Percentiles rank a stretch among this genome's conserved stretches.
phyloP scores from a whole-genome alignment of 2,797 vertebrate species.

The Brachyrhaphis roseni region DNA sequence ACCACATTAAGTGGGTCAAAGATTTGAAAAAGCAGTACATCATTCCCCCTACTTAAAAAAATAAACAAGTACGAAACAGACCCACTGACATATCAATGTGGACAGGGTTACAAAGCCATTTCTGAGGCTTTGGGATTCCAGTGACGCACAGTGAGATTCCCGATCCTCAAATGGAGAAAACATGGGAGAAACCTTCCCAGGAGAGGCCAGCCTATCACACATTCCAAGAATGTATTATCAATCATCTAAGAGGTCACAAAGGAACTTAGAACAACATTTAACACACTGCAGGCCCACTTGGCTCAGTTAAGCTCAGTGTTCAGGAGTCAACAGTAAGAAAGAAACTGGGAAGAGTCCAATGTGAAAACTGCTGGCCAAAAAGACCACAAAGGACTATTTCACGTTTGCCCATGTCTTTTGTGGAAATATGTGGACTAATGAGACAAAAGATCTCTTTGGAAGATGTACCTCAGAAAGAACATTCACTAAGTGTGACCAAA shows the following conservation, averaged over 20 bases:
- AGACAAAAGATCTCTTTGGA: neutral
- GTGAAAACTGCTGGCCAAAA: neutral
- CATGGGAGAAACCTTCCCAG: neutral
- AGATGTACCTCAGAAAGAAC: neutral
- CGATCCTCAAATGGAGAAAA: neutral
- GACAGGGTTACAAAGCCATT: neutral
- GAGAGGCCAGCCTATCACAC: neutral
- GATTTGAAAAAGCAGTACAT: neutral
- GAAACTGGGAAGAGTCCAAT: neutral
- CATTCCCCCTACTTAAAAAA: neutral
- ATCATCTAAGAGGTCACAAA: neutral
- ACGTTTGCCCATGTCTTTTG: neutral
- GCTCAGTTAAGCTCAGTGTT: neutral
- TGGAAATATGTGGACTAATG: neutral
- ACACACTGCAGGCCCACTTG: neutral
- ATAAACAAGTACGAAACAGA: neutral
- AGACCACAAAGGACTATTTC: neutral
- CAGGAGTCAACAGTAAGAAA: neutral
- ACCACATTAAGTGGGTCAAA: neutral
- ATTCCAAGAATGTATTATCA: neutral
- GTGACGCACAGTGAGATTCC: neutral
- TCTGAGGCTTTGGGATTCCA: neutral
- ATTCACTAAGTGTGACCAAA: neutral
- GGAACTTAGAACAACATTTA: neutral
- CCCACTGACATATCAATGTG: neutral